Base-by-base conservation (phyloP, 1,140 invertebrate species). In the Akabosia matsudoensis region DNA sequence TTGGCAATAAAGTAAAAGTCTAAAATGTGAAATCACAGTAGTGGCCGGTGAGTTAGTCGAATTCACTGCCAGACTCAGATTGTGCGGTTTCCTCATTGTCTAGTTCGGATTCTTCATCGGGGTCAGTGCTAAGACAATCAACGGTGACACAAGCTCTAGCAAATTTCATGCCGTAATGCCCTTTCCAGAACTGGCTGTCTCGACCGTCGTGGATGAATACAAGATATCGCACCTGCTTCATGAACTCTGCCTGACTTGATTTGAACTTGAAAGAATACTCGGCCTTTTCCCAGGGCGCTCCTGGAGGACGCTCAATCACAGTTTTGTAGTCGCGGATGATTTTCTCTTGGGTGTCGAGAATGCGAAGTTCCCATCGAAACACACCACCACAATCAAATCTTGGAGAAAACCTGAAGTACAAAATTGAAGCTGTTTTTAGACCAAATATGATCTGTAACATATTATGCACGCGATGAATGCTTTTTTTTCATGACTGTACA, bases 131-230 rank as follows among this genome's bases (percentile, higher is more conserved):
- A 10, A 67, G 28, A 7, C 1, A 67, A 10, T 67, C 4, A 28
- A 67, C 30, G 24, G 61, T 67, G 3, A 67, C 61, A 31, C 61
- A 67, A 28, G 61, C 7, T 67, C 61, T 67, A 3, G 61, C 61
- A 31, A 67, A 67, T 67, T 67, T 67, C 61, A 67, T 67, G 28
- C 61, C 61, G 28, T 67, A 67, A 31, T 67, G 61, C 10, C 61
- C 61, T 30, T 67, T 67, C 61, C 61, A 67, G 31, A 67, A 67
- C 22, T 67, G 61, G n/a, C 61, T 67, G n/a, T 67, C 61, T 30
- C 61, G 24, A 24, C 61, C 61, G 13, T 67, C 61, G 22, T 67
- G 61, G 31, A 67, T 67, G 31, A 67, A 67, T 4, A 67, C 61
- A 1, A 67, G 30, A 31, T 67, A 67, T 10, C 61, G 61, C 28